Conservation (phyloP, 1,140 invertebrate species). For the Mamestra configurata region DNA sequence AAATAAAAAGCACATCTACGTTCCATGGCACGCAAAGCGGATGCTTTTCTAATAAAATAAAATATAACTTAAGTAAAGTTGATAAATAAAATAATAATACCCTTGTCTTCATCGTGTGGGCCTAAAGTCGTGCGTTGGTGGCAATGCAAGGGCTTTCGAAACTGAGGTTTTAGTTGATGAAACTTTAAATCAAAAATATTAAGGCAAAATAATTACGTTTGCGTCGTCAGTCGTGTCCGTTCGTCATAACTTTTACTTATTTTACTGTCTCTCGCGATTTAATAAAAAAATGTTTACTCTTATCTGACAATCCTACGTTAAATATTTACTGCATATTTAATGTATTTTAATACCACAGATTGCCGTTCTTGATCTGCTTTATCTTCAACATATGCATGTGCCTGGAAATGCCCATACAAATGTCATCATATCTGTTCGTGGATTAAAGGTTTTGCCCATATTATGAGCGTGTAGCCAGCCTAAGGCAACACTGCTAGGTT, state of each 20-base stretch:
- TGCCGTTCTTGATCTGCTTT: background rate
- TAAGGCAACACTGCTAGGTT: slow-evolving; percentile 1
- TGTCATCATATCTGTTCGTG: background rate
- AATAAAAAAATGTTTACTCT: no score
- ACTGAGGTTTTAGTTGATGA: background rate
- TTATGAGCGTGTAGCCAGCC: background rate
- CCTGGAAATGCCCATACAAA: slow-evolving; percentile 18
- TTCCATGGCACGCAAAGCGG: slow-evolving; percentile 20
- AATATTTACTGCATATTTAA: no score
- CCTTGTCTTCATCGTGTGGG: background rate
- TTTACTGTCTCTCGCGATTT: no score
- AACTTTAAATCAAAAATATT: no score
- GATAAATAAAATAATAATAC: slow-evolving; percentile 16
- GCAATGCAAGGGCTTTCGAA: background rate
- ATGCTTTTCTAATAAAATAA: slow-evolving; percentile 13
- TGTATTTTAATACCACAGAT: slow-evolving; percentile 6
- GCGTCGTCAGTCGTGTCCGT: no score
- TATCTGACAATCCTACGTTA: no score
- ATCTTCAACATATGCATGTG: background rate
- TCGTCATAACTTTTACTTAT: no score
- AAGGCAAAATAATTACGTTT: no score
- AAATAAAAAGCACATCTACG: background rate
- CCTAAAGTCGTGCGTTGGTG: background rate
- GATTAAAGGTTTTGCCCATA: background rate
- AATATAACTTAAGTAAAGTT: background rate